A percentile compares a stretch with the other conserved stretches of the same genome.
Conservation (phyloP, 2,113 vertebrate species). For the Equus przewalskii region DNA sequence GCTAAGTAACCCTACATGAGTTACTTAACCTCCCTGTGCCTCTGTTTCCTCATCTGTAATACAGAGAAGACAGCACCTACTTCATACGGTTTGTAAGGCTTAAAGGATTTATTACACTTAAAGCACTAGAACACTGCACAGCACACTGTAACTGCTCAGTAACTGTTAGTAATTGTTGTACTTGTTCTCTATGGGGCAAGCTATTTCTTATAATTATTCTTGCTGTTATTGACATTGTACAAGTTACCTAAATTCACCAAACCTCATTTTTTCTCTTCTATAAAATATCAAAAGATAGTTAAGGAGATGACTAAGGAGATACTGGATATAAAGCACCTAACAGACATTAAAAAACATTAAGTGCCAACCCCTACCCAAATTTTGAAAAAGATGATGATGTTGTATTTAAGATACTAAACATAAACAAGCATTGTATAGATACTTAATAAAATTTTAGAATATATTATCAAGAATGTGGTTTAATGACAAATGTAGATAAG, state of each 20-base stretch:
- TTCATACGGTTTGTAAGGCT: not conserved
- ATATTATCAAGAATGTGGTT: not conserved
- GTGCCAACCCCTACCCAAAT: not conserved
- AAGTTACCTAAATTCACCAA: not conserved
- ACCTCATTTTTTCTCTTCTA: not conserved
- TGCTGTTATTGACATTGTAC: not conserved
- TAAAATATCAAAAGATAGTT: slow-evolving; percentile 29
- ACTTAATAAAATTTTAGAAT: not conserved
- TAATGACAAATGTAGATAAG: not conserved
- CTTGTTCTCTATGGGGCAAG: not conserved
- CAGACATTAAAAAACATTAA: not conserved
- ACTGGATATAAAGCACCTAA: not conserved
- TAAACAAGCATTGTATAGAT: not conserved
- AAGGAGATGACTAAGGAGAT: not conserved
- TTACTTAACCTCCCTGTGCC: not conserved
- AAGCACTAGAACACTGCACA: not conserved
- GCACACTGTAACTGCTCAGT: not conserved
- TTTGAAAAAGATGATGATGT: not conserved
- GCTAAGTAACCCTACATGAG: not conserved
- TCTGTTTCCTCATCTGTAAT: not conserved
- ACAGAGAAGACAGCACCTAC: not conserved
- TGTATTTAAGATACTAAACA: not conserved
- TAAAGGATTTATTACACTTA: not conserved
- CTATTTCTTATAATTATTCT: not conserved
- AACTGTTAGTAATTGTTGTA: not conserved